Evolutionary conservation across 1,140 invertebrate species (phyloP), one percentile per base, ranked within the genome.

Genomic region (Hypothenemus hampei): DNA sequence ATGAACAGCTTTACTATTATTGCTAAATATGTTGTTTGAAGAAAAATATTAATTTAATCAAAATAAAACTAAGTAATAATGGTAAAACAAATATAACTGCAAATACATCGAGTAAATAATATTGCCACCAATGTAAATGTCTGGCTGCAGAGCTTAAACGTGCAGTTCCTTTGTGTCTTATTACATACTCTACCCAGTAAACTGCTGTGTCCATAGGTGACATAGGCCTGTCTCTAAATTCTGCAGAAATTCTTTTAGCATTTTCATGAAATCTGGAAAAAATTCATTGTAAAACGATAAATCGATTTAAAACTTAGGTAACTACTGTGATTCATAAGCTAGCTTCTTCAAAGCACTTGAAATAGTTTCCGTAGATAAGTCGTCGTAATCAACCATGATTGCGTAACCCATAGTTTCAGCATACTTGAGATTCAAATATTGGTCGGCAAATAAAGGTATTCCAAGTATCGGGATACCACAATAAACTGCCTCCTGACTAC

Each of bases 141-240:
- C 31, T 45, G 23, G 40, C 40, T 4, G 69, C 50, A 11, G 73
- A 73, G 24, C 75, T 69, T 0, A 83, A 63, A 21, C 74, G 75
- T 16, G 40, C 44, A 1, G 72, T 71, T 21, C 72, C 72, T 16
- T 67, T 60, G 47, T 75, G 66, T 26, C 70, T 61, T 7, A 73
- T 59, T 3, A 74, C 72, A 40, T 74, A 74, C 57, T 75, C 72
- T 8, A 69, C 62, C 74, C 74, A 75, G 43, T 62, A 75, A 23
- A 71, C 52, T 20, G 72, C 67, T 1, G 77, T 79, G 13, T 86
- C 78, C 53, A 86, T 50, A 0, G 85, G 81, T 1, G 68, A 67
- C 11, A 72, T 60, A 7, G 76, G 78, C 36, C 81, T 75, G 69
- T 90, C 86, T 13, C 73, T 69, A 66, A 83, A 84, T 16, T 80